Evolutionary conservation across 2,888 invertebrate species (phyloP).

Genomic region (Mesorhabditis sp.): DNA sequence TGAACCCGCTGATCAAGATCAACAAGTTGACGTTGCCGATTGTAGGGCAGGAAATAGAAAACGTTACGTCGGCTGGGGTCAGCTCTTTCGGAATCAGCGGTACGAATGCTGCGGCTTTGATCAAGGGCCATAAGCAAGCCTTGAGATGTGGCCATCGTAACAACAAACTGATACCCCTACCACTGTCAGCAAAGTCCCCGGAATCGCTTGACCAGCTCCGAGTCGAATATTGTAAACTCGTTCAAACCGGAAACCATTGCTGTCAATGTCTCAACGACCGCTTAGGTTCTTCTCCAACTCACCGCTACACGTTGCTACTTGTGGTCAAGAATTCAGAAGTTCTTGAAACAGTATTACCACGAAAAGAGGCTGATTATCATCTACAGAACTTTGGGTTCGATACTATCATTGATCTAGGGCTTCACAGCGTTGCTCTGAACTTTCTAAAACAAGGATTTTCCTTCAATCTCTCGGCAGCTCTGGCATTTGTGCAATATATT

Average conservation of each 20-base stretch:
- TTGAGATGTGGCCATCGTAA: background rate
- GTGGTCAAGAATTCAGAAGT: background rate
- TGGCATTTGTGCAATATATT: background rate
- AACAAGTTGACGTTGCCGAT: slow-evolving; percentile 32
- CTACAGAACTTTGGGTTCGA: background rate
- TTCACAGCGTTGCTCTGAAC: background rate
- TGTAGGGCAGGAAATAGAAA: slow-evolving; percentile 35
- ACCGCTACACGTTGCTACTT: background rate
- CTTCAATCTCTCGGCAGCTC: background rate
- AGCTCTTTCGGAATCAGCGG: slow-evolving; percentile 55
- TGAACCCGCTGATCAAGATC: slow-evolving; percentile 46
- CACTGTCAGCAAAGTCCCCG: background rate
- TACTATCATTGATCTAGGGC: background rate
- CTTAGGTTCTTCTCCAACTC: background rate
- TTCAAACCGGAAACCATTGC: background rate
- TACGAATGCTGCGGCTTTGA: slow-evolving; percentile 47
- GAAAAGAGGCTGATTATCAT: background rate
- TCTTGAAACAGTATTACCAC: background rate
- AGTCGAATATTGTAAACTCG: background rate
- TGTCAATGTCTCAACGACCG: background rate
- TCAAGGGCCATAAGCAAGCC: background rate
- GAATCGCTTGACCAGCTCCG: background rate
- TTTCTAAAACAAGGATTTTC: background rate
- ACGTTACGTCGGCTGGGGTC: slow-evolving; percentile 35
- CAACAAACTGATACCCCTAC: background rate